Conservation (phyloP, 2,113 vertebrate genomes). For the Microcebus tavaratra region DNA sequence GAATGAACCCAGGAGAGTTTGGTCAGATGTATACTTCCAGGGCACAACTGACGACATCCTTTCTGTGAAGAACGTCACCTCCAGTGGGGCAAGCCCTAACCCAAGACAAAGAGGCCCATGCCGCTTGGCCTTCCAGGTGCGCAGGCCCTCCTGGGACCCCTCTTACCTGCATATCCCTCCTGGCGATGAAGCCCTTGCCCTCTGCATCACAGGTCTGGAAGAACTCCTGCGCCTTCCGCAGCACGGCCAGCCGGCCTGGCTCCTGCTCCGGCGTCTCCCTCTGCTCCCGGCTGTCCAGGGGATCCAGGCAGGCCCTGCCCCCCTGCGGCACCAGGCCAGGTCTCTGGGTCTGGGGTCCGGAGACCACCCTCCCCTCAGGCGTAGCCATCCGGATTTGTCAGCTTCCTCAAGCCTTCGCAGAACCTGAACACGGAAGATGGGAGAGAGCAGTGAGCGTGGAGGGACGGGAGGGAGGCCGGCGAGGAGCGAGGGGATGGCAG, state of each 20-base stretch:
- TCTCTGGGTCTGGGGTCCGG: slow-evolving; percentile 35
- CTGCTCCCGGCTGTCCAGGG: slow-evolving; percentile 38
- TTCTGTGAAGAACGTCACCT: neutral
- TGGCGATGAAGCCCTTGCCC: slow-evolving; percentile 92
- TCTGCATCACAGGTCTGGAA: slow-evolving; percentile 94
- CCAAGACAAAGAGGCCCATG: neutral
- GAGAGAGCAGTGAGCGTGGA: neutral
- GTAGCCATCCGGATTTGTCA: slow-evolving; percentile 78
- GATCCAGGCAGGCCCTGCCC: neutral
- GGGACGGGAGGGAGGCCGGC: neutral
- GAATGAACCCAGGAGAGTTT: neutral
- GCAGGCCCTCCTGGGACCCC: neutral
- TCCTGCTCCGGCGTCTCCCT: slow-evolving; percentile 64
- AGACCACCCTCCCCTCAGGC: slow-evolving; percentile 58
- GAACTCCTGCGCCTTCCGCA: slow-evolving; percentile 91
- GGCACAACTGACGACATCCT: neutral
- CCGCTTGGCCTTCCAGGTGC: neutral
- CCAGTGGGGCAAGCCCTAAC: too few relatives aligned
- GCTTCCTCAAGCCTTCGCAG: slow-evolving; percentile 51
- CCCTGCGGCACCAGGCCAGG: neutral
- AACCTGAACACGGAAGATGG: slow-evolving; percentile 76
- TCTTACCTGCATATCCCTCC: slow-evolving; percentile 93
- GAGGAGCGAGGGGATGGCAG: too few relatives aligned
- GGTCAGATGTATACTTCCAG: neutral
- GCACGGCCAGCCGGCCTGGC: slow-evolving; percentile 77